Conservation (phyloP, 2,888 invertebrate genomes). For the Mythimna albipuncta region DNA sequence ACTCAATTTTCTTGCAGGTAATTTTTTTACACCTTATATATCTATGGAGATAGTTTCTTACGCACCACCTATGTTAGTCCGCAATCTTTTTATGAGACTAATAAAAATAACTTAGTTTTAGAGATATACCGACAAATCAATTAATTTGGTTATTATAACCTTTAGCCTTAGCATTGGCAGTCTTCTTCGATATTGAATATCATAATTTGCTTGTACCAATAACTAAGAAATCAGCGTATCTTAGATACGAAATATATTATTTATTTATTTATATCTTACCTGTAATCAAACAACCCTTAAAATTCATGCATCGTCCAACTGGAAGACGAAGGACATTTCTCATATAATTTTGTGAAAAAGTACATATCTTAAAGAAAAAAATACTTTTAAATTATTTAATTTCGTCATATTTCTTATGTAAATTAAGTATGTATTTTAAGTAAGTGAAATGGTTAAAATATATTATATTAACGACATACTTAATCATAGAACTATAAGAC, state of each 20-base stretch:
- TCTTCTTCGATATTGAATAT: conserved; percentile 3
- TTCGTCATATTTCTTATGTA: conserved; percentile 25
- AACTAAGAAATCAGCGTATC: conserved; percentile 17
- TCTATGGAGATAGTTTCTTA: neutral
- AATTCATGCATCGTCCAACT: conserved; percentile 7
- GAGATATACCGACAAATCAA: neutral
- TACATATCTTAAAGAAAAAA: conserved; percentile 55
- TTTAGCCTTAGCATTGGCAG: neutral
- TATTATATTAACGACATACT: conserved; percentile 24
- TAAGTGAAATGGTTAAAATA: conserved; percentile 23
- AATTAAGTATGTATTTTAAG: conserved; percentile 29
- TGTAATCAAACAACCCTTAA: conserved; percentile 15
- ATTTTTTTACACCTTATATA: too few species aligned
- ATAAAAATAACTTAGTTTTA: neutral
- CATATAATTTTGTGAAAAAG: conserved; percentile 42
- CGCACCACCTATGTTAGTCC: neutral
- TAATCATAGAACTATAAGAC: conserved; percentile 37
- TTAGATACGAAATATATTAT: conserved; percentile 27
- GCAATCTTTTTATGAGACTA: neutral
- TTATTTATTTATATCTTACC: conserved; percentile 34
- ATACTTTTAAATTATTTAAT: conserved; percentile 26
- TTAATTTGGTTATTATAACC: neutral
- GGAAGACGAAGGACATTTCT: conserved; percentile 7
- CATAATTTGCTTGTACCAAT: conserved; percentile 6
- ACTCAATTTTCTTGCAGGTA: too few species aligned